Base-by-base conservation (phyloP, 2,888 invertebrate genomes). In the Furcula furcula region DNA sequence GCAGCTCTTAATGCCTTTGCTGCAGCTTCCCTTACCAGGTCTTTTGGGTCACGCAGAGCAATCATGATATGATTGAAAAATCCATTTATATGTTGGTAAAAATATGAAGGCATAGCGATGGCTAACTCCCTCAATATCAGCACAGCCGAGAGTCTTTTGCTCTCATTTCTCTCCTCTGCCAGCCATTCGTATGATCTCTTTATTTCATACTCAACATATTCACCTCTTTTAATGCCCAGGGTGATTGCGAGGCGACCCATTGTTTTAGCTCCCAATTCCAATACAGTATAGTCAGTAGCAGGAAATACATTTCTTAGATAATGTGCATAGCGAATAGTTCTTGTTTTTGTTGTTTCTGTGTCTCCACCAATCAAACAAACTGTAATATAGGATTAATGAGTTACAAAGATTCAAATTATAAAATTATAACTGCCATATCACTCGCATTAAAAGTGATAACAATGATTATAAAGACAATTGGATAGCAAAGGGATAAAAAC, bases 141-240 rank as follows among this genome's bases (percentile, higher is more conserved):
- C 4, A 97, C 97, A 4, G 98, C 97, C 11, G 97, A 97, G 60
- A 97, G 94, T 36, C 97, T 91, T 70, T 97, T 95, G 5, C 95
- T 94, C 90, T 98, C 98, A 76, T 96, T 93, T 56, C 97, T 90
- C 63, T 97, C 98, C 32, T 94, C 95, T 14, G 93, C 92, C 1
- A 99, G 90, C 98, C 98, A 98, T 72, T 99, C 98, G 71, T 96
- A 95, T 2, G 97, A 96, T 64, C 96, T 91, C 75, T 97, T 97
- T 6, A 98, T 95, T 85, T 98, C 98, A 84, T 95, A 95, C 65
- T 98, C 98, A 18, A 99, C 97, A 74, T 98, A 98, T 67, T 98
- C 97, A 0, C 96, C 95, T 10, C 98, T 95, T 74, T 97, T 97
- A 0, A 97, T 96, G 7, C 98, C 98, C 0, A 95, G 94, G 30